Conservation (phyloP, 1,140 invertebrate genomes). For the Hyles euphorbiae region DNA sequence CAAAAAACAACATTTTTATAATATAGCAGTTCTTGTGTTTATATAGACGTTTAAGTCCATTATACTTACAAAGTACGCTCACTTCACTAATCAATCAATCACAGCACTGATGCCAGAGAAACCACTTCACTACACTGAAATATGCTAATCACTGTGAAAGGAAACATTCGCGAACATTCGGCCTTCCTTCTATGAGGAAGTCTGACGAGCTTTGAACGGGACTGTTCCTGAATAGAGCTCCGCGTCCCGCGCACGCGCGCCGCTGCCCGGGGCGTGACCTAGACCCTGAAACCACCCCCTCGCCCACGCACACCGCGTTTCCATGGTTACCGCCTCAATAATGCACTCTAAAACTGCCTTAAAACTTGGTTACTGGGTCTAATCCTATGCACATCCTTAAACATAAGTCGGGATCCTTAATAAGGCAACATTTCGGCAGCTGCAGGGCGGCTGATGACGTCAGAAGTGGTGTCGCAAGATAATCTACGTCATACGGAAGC, state of each 20-base stretch:
- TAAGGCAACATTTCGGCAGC: too few relatives aligned
- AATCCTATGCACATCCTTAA: background rate
- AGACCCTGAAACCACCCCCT: conserved; percentile 73
- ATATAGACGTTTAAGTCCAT: too few relatives aligned
- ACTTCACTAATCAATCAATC: too few relatives aligned
- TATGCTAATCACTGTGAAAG: background rate
- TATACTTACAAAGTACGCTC: too few relatives aligned
- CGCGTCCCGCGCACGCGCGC: conserved; percentile 50
- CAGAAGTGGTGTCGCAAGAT: background rate
- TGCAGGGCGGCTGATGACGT: background rate
- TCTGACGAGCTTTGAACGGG: conserved; percentile 41
- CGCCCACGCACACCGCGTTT: conserved; percentile 55
- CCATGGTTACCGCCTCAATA: conserved; percentile 49
- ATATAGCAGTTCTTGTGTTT: too few relatives aligned
- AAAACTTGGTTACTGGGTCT: conserved; percentile 5
- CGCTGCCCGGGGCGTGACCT: conserved; percentile 69
- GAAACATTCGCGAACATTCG: conserved; percentile 4
- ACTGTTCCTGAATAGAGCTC: conserved; percentile 36
- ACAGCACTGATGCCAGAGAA: background rate
- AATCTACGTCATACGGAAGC: conserved; percentile 24
- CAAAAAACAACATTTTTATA: too few relatives aligned
- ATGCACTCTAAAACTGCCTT: conserved; percentile 26
- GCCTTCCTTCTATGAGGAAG: conserved; percentile 38
- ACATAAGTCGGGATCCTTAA: too few relatives aligned
- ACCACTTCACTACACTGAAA: conserved; percentile 2